These are phyloP conservation scores for Drosophila aldrichi DNA, from an alignment of 2,888 invertebrate genomes.

Conservation along the genomic window DNA sequence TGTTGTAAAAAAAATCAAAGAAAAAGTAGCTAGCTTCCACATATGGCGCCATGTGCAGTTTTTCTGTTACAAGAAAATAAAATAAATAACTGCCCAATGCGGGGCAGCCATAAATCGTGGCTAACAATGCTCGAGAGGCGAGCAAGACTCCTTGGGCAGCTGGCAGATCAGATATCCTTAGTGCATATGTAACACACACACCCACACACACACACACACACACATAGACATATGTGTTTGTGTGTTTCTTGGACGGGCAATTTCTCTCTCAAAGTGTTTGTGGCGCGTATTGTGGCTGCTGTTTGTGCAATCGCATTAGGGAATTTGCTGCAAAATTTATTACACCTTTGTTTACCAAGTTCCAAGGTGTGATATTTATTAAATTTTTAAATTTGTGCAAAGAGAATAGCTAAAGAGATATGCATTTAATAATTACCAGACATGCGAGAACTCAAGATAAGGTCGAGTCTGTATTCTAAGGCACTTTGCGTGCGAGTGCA, in stretches of 20 bases:
- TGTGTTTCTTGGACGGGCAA: conserved; percentile 22
- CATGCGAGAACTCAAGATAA: background rate
- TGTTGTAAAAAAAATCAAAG: no score
- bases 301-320: conserved; percentile 65
- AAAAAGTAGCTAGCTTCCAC: background rate
- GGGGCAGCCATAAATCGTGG: conserved; percentile 43
- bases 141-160: conserved; percentile 32
- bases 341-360: conserved; percentile 44
- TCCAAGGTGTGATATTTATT: conserved; percentile 47
- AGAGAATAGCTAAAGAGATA: background rate
- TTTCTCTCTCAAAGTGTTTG: conserved; percentile 41
- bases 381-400: conserved; percentile 22
- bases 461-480: background rate
- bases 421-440: conserved; percentile 1
- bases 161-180: conserved; percentile 35
- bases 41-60: conserved; percentile 1
- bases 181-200: conserved; percentile 16
- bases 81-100: conserved; percentile 31
- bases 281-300: conserved; percentile 40
- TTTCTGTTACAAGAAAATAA: conserved; percentile 24
- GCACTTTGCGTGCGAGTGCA: background rate
- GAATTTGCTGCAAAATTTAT: conserved; percentile 58
- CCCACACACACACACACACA: background rate
- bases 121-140: conserved; percentile 39
- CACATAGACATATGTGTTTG: background rate